phyloP scores from a whole-genome alignment of 2,113 vertebrate species.

The Mixornis gularis region DNA sequence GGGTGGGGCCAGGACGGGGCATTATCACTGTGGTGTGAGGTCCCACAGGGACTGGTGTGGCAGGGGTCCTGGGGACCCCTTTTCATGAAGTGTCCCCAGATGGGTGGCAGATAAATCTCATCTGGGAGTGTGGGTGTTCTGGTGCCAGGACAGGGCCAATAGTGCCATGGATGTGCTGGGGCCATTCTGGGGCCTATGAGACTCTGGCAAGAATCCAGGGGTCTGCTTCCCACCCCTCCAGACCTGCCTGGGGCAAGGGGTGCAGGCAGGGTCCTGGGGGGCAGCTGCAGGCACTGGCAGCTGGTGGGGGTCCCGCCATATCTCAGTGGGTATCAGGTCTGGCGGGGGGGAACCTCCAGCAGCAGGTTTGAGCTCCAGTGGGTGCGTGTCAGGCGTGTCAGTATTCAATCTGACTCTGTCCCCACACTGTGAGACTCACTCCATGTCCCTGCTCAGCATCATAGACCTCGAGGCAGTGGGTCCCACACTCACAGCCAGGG shows the following conservation, averaged over 20 bases:
- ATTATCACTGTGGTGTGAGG: no score
- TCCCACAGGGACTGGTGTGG: no score
- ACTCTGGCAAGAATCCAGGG: background rate
- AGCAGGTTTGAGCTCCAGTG: background rate
- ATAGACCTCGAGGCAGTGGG: accelerated
- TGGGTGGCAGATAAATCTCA: background rate
- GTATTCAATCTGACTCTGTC: no score
- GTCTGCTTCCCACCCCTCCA: accelerated
- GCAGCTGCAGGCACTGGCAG: background rate
- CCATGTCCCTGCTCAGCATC: accelerated
- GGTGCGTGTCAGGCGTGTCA: accelerated
- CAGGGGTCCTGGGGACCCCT: no score
- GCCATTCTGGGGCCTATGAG: background rate
- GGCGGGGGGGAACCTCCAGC: no score
- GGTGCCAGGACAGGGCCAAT: background rate
- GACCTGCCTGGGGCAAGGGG: background rate
- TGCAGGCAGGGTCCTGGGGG: background rate
- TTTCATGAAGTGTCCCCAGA: background rate
- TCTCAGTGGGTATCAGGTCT: background rate
- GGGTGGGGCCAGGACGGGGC: no score
- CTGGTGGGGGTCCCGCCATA: accelerated
- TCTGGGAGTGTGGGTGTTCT: background rate
- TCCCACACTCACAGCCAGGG: accelerated
- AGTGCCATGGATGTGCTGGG: background rate
- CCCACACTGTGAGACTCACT: accelerated